phyloP scores from a whole-genome alignment of 2,888 invertebrate genomes.

The Schrankia costaestrigalis region DNA sequence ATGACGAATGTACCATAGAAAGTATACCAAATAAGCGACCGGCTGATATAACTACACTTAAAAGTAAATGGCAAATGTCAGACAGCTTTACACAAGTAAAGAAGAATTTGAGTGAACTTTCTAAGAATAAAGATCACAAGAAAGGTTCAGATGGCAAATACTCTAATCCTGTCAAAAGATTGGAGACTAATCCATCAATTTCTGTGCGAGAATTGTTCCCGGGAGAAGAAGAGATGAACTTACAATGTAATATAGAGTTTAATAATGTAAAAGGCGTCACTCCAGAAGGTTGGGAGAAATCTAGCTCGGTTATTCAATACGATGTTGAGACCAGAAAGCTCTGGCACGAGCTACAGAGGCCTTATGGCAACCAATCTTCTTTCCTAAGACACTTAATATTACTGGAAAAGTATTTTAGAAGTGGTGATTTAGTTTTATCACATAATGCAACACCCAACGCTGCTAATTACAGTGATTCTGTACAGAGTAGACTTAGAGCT shows the following conservation, averaged over 20 bases:
- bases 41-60: constrained; percentile 70
- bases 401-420: constrained; percentile 90
- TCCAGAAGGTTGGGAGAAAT: constrained; percentile 92
- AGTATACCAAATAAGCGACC: constrained; percentile 73
- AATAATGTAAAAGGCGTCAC: constrained; percentile 85
- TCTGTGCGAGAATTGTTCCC: constrained; percentile 90
- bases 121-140: constrained; percentile 71
- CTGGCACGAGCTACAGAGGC: constrained; percentile 91
- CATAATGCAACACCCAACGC: constrained; percentile 88
- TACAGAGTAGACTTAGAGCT: constrained; percentile 88
- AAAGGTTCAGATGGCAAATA: constrained; percentile 65
- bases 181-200: constrained; percentile 90
- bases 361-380: constrained; percentile 93
- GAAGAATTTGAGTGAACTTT: constrained; percentile 71
- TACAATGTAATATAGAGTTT: constrained; percentile 88
- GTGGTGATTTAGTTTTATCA: constrained; percentile 87
- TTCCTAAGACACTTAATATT: constrained; percentile 90
- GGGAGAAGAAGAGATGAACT: constrained; percentile 90
- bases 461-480: constrained; percentile 88
- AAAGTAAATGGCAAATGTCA: constrained; percentile 76
- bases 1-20: constrained; percentile 82
- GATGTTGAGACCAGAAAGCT: constrained; percentile 89
- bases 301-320: constrained; percentile 88
- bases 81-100: constrained; percentile 76
- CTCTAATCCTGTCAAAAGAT: constrained; percentile 83